Conservation (phyloP, 2,113 vertebrate genomes). For the Cricetomys ansorgei region DNA sequence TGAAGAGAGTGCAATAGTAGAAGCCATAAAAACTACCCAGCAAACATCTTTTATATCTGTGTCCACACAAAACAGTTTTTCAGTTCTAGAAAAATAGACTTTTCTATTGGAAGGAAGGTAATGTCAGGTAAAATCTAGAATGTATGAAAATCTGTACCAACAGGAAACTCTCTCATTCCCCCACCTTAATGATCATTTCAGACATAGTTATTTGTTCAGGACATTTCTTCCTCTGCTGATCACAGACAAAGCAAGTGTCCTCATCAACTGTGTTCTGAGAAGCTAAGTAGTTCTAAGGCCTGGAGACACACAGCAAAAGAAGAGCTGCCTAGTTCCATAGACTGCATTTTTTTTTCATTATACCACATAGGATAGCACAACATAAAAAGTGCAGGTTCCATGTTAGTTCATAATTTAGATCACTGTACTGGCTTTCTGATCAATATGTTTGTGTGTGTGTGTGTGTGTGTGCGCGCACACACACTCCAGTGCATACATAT, state of each 20-base stretch:
- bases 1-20: neutral
- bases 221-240: neutral
- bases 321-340: neutral
- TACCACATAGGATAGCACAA: neutral
- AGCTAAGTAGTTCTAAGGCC: neutral
- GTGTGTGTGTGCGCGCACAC: neutral
- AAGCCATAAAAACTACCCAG: neutral
- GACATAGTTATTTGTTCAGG: neutral
- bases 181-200: neutral
- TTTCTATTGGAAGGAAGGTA: neutral
- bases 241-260: neutral
- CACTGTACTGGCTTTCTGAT: neutral
- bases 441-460: neutral
- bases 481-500: neutral
- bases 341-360: neutral
- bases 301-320: neutral
- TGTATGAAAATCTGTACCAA: neutral
- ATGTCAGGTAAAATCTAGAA: neutral
- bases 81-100: slow-evolving; percentile 29
- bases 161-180: neutral
- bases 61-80: slow-evolving; percentile 29
- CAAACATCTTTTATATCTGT: slow-evolving; percentile 6
- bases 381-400: neutral
- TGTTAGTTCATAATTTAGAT: slow-evolving; percentile 20
- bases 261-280: neutral